These are phyloP conservation scores for Drosophila bocki DNA, from an alignment of 1,140 invertebrate species.

Conservation along the genomic window DNA sequence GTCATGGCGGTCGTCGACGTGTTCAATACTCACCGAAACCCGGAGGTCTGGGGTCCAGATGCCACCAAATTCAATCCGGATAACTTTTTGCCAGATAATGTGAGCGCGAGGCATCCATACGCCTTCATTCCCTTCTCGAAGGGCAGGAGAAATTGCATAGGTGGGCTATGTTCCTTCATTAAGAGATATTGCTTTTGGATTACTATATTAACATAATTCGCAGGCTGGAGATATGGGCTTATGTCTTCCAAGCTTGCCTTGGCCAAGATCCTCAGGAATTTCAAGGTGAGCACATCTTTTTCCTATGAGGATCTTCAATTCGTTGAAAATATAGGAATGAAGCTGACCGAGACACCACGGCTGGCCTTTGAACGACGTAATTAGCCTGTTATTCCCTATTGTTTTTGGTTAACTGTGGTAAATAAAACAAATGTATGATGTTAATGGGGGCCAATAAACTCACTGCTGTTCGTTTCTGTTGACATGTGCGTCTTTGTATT, in stretches of 20 bases:
- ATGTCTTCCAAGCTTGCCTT: slow-evolving; percentile 55
- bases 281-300: slow-evolving; percentile 40
- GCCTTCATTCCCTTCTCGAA: slow-evolving; percentile 75
- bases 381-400: not conserved
- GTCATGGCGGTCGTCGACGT: slow-evolving; percentile 43
- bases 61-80: slow-evolving; percentile 77
- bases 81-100: slow-evolving; percentile 65
- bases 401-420: not conserved
- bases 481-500: no score
- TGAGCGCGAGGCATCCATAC: slow-evolving; percentile 60
- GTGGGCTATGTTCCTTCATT: slow-evolving; percentile 5
- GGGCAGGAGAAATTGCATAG: slow-evolving; percentile 77
- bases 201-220: not conserved
- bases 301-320: slow-evolving; percentile 42
- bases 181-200: not conserved
- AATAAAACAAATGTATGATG: not conserved
- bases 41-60: slow-evolving; percentile 63
- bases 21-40: slow-evolving; percentile 61
- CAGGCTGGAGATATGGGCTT: slow-evolving; percentile 65
- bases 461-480: no score
- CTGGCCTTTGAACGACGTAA: not conserved
- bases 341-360: slow-evolving; percentile 8
- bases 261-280: slow-evolving; percentile 60
- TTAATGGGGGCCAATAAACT: no score
- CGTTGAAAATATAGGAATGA: slow-evolving; percentile 51